A percentile compares a stretch with the other conserved stretches of the same genome.
phyloP scores from a whole-genome alignment of 2,797 vertebrate species.

The Gorsachius magnificus region DNA sequence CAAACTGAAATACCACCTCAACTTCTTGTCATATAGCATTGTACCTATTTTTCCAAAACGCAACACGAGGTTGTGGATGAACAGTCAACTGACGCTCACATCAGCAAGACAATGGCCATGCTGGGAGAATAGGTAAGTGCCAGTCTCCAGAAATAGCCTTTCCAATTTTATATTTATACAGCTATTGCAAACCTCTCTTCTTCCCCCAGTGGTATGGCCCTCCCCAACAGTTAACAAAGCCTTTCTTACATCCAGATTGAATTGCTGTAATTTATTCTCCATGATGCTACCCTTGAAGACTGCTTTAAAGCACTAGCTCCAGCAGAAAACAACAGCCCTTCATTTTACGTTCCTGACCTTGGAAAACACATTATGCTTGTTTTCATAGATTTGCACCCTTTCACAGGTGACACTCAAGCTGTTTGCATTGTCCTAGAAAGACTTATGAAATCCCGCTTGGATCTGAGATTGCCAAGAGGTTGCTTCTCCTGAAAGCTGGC shows the following conservation, averaged over 20 bases:
- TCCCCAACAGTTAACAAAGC: not conserved
- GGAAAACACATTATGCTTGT: not conserved
- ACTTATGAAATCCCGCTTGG: not conserved
- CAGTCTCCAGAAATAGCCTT: not conserved
- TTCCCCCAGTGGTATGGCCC: not conserved
- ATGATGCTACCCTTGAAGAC: not conserved
- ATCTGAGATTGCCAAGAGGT: not conserved
- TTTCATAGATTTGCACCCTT: not conserved
- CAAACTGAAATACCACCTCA: not conserved
- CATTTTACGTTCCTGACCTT: not conserved
- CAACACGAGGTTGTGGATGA: not conserved
- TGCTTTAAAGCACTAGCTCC: not conserved
- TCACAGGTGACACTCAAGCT: not conserved
- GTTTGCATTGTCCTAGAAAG: not conserved
- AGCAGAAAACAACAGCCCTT: not conserved
- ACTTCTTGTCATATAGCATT: not conserved
- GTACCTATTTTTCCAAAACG: not conserved
- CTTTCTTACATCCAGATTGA: not conserved
- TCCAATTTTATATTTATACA: not conserved
- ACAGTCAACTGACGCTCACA: not conserved
- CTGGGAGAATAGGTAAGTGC: not conserved
- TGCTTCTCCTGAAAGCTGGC: not conserved
- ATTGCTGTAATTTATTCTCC: constrained; percentile 3
- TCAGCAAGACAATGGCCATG: not conserved
- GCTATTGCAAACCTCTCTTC: not conserved